Conservation (phyloP, 2,113 vertebrate genomes). For the Sapayoa aenigma region DNA sequence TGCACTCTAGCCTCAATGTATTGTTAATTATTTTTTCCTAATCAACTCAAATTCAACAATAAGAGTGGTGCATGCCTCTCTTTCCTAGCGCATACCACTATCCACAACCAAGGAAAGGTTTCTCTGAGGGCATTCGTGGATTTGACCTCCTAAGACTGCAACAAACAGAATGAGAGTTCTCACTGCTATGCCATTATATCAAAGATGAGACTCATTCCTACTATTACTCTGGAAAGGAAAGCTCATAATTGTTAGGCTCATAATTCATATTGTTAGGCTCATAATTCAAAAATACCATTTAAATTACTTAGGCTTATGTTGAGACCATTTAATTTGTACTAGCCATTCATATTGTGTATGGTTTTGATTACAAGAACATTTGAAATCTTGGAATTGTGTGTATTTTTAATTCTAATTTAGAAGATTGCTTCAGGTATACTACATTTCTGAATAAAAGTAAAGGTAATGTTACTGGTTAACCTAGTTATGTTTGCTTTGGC, state of each 20-base stretch:
- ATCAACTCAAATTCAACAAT: background rate
- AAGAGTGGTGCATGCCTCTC: background rate
- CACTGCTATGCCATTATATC: background rate
- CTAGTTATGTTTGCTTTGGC: background rate
- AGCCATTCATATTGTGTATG: background rate
- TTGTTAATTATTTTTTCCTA: background rate
- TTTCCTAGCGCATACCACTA: background rate
- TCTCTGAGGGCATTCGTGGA: background rate
- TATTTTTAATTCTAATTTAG: background rate
- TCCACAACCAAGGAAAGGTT: background rate
- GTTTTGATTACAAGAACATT: background rate
- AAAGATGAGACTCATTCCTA: background rate
- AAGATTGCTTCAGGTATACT: background rate
- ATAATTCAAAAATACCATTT: background rate
- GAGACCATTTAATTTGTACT: background rate
- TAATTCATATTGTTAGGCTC: background rate
- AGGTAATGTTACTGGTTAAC: background rate
- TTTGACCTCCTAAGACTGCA: background rate
- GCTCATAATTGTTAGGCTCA: background rate
- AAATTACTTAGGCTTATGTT: background rate
- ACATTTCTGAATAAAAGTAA: background rate
- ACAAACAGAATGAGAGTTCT: background rate
- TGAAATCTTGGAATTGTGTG: background rate
- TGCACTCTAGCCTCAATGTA: background rate
- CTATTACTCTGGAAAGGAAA: background rate